Base-by-base conservation (phyloP, 35 echinoderm and acorn worm genomes). In the Ophioderma brevispina region DNA sequence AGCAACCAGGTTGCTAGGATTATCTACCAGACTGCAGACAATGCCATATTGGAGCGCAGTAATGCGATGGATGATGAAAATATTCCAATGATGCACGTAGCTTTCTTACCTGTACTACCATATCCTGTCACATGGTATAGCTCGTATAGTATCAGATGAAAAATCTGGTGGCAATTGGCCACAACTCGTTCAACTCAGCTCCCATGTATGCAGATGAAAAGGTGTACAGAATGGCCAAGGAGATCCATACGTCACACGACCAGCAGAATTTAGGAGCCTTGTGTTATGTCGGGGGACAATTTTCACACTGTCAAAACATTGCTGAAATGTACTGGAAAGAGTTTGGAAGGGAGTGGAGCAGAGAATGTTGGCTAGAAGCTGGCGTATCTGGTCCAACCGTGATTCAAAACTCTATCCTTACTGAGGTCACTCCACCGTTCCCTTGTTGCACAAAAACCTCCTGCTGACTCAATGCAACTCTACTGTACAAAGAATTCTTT, bases 91-190 rank as follows among this genome's bases (percentile, higher is more conserved):
- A 46, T 8, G 41, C 41, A 46, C 41, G 41, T 46, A 46, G 41
- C 41, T 8, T 46, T 46, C 41, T 46, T 46, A 46, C 41, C 41
- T 46, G 41, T 35, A 77, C 75, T 77, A 11, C 75, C 75, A 35
- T 77, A 77, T 77, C 75, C 75, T 77, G 75, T 77, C 75, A 77
- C 75, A 77, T 77, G 75, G 75, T 77, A 77, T 77, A 77, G 75
- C n/a, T 77, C 75, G 75, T 77, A 77, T 77, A 77, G 6, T 10
- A 5, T 10, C 75, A 77, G 75, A 77, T 77, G 75, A 77, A 77
- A 25, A 77, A 31, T 17, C 41, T 46, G 41, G 41, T 46, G 17
- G 41, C 41, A 46, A 46, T 46, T 46, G 4, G 5, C 4, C 75
- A 31, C 5, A 5, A 10, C 6, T 5, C n/a, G 11, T 25, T 10